Evolutionary conservation across 2,797 vertebrate genomes (phyloP).

Genomic region (Phyllotis vaccarum): DNA sequence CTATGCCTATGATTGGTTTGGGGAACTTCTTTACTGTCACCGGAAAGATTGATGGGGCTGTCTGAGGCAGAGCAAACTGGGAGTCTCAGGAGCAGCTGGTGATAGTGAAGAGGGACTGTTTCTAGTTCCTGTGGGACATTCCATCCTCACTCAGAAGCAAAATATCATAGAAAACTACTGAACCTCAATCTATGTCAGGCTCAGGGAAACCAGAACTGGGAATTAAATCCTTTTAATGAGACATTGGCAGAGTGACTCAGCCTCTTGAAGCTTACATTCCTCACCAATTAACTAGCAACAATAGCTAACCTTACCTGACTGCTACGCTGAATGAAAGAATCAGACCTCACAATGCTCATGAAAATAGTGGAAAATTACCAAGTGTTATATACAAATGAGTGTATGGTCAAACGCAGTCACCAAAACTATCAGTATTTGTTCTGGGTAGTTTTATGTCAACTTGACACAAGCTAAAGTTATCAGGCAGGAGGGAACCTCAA

Average conservation of each 20-base stretch:
- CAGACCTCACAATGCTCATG: neutral
- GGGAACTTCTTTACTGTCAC: neutral
- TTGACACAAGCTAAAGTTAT: neutral
- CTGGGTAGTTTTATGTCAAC: neutral
- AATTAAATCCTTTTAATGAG: conserved; percentile 49
- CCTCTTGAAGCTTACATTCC: neutral
- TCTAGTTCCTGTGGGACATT: neutral
- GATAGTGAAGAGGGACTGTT: neutral
- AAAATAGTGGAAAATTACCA: neutral
- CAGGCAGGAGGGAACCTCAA: neutral
- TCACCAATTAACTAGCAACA: neutral
- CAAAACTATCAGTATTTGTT: neutral
- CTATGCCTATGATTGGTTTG: neutral
- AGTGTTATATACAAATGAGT: neutral
- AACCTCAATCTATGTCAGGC: neutral
- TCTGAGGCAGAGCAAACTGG: neutral
- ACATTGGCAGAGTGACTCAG: conserved; percentile 5
- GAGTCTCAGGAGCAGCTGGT: neutral
- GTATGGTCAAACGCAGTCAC: neutral
- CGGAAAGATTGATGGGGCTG: neutral
- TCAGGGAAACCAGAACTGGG: neutral
- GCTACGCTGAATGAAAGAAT: neutral
- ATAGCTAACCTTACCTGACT: neutral
- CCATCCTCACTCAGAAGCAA: neutral
- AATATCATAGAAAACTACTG: neutral